A percentile compares a stretch with the other conserved stretches of the same genome.
phyloP scores from a whole-genome alignment of 2,797 vertebrate species.

The Rhinella marina region DNA sequence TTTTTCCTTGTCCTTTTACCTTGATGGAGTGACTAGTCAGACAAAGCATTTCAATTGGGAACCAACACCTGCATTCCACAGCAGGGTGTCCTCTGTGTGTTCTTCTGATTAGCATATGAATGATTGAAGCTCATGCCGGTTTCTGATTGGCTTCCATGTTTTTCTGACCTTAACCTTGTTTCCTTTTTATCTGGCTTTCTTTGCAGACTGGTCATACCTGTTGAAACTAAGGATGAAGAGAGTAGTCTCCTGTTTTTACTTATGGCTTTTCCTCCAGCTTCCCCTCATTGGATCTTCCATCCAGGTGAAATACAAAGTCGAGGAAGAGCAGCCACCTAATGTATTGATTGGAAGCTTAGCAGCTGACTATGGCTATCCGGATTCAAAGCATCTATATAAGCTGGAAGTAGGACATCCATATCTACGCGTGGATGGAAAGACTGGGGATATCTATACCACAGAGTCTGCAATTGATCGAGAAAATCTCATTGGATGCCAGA shows the following conservation, averaged over 20 bases:
- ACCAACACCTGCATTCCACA: slow-evolving; percentile 44
- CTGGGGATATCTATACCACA: slow-evolving; percentile 95
- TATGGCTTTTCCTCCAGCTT: slow-evolving; percentile 75
- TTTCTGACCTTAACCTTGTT: slow-evolving; percentile 58
- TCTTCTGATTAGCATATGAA: slow-evolving; percentile 23
- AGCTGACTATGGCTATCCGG: slow-evolving; percentile 88
- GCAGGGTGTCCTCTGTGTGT: slow-evolving; percentile 31
- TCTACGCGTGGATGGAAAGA: slow-evolving; percentile 93
- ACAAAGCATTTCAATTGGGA: slow-evolving; percentile 29
- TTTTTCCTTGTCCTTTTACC: slow-evolving; percentile 6
- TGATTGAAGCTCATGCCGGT: not conserved
- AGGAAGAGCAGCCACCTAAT: slow-evolving; percentile 94
- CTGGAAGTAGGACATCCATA: slow-evolving; percentile 91
- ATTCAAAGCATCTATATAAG: slow-evolving; percentile 93
- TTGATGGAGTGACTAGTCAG: slow-evolving; percentile 4
- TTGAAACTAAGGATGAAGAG: slow-evolving; percentile 68
- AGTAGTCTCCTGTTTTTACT: slow-evolving; percentile 67
- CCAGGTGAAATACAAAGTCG: slow-evolving; percentile 82
- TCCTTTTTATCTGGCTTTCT: slow-evolving; percentile 54
- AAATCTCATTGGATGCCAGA: slow-evolving; percentile 88
- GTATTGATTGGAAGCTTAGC: slow-evolving; percentile 92
- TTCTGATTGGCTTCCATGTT: slow-evolving; percentile 38
- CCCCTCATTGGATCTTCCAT: slow-evolving; percentile 69
- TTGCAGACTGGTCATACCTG: slow-evolving; percentile 68
- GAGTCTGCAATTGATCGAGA: slow-evolving; percentile 93